phyloP scores from a whole-genome alignment of 2,113 vertebrate genomes.

The Psammodynastes pulverulentus region DNA sequence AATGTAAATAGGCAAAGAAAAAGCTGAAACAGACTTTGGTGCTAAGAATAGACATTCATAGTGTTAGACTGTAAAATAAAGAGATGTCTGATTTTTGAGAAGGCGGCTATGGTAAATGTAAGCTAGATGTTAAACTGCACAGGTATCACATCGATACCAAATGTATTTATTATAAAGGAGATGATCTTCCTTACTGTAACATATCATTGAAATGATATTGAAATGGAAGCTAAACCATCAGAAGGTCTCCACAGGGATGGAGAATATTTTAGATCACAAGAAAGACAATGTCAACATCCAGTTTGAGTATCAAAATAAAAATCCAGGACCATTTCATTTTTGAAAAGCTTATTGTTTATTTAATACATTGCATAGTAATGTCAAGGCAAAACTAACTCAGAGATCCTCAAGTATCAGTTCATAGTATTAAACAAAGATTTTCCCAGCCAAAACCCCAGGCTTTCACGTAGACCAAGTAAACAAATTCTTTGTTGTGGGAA shows the following conservation, averaged over 20 bases:
- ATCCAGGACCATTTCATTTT: too few relatives aligned
- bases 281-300: not conserved
- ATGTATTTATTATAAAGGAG: not conserved
- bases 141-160: not conserved
- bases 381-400: too few relatives aligned
- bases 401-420: too few relatives aligned
- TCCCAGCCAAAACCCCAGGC: too few relatives aligned
- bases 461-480: too few relatives aligned
- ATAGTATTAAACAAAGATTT: too few relatives aligned
- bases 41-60: not conserved
- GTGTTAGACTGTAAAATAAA: not conserved
- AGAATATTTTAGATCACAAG: not conserved
- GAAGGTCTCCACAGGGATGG: not conserved
- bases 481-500: too few relatives aligned
- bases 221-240: not conserved
- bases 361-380: too few relatives aligned
- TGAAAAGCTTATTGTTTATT: too few relatives aligned
- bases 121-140: not conserved
- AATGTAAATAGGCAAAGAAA: not conserved
- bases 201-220: not conserved
- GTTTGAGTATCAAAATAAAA: too few relatives aligned
- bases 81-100: not conserved
- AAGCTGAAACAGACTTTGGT: not conserved
- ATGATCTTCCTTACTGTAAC: not conserved
- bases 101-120: not conserved